phyloP scores from a whole-genome alignment of 1,140 invertebrate genomes.

The Drosophila elegans region DNA sequence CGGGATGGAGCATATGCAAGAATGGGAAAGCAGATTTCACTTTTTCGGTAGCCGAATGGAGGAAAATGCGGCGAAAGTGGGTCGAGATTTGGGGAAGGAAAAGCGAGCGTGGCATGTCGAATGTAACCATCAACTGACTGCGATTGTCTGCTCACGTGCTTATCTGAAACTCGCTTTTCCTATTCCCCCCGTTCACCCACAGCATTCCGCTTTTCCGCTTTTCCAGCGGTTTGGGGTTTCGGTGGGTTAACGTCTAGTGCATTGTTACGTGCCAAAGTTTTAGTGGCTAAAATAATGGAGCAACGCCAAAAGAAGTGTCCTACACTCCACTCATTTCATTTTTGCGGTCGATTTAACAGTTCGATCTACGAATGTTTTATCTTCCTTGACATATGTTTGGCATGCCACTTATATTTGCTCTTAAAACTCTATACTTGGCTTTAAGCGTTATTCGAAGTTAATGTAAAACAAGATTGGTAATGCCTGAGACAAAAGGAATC shows the following conservation, averaged over 20 bases:
- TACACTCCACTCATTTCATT: conserved; percentile 41
- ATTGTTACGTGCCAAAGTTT: conserved; percentile 77
- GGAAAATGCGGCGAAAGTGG: conserved; percentile 3
- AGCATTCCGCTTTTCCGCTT: conserved; percentile 13
- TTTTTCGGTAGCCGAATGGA: conserved; percentile 69
- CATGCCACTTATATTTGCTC: conserved; percentile 25
- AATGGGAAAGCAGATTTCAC: conserved; percentile 66
- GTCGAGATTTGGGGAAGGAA: conserved; percentile 1
- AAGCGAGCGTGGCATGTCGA: conserved; percentile 42
- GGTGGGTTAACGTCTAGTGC: conserved; percentile 64
- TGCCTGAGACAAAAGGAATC: background rate
- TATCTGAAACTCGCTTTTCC: conserved; percentile 63
- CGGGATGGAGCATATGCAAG: conserved; percentile 19
- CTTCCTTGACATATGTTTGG: conserved; percentile 40
- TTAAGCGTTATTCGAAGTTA: conserved; percentile 1
- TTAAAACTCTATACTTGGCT: conserved; percentile 11
- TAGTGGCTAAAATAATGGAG: conserved; percentile 79
- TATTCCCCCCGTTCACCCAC: background rate
- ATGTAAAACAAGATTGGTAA: conserved; percentile 3
- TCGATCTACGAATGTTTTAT: conserved; percentile 39
- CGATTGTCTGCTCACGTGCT: conserved; percentile 73
- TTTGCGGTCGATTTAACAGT: conserved; percentile 54
- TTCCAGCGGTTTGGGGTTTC: conserved; percentile 5
- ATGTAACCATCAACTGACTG: conserved; percentile 51
- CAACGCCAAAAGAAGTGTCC: conserved; percentile 53